phyloP scores from a whole-genome alignment of 1,140 invertebrate species.

The Cotesia chilonis region DNA sequence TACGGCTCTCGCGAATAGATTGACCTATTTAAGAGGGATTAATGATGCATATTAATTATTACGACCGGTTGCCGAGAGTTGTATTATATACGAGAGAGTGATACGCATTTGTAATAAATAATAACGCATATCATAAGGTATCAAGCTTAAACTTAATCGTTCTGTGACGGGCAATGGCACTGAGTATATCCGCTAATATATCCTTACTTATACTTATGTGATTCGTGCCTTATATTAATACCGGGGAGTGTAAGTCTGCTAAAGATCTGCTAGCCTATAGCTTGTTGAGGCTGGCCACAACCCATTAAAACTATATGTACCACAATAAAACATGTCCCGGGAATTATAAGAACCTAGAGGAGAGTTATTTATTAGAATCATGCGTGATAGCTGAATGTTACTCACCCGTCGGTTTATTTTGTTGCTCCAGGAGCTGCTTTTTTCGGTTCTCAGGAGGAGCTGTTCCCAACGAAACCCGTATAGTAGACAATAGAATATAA shows the following conservation, averaged over 20 bases:
- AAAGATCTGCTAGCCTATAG: background rate
- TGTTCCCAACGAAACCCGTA: no score
- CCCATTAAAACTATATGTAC: background rate
- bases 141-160: constrained; percentile 32
- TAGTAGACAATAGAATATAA: constrained; percentile 52
- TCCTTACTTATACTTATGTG: constrained; percentile 11
- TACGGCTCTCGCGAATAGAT: constrained; percentile 7
- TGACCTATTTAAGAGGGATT: constrained; percentile 36
- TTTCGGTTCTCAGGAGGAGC: background rate
- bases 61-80: constrained; percentile 30
- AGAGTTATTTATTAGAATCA: constrained; percentile 35
- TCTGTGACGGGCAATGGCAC: constrained; percentile 26
- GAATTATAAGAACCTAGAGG: constrained; percentile 8
- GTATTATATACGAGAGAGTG: constrained; percentile 35
- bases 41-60: constrained; percentile 38
- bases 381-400: constrained; percentile 12
- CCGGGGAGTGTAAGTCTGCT: no score
- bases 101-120: constrained; percentile 34
- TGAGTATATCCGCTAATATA: background rate
- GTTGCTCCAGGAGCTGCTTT: background rate
- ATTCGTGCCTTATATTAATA: no score
- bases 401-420: background rate
- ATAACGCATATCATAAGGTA: constrained; percentile 31
- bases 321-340: constrained; percentile 10
- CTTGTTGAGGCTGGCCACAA: no score